Evolutionary conservation across 2,797 vertebrate genomes (phyloP).

Genomic region (Acanthiza pusilla): DNA sequence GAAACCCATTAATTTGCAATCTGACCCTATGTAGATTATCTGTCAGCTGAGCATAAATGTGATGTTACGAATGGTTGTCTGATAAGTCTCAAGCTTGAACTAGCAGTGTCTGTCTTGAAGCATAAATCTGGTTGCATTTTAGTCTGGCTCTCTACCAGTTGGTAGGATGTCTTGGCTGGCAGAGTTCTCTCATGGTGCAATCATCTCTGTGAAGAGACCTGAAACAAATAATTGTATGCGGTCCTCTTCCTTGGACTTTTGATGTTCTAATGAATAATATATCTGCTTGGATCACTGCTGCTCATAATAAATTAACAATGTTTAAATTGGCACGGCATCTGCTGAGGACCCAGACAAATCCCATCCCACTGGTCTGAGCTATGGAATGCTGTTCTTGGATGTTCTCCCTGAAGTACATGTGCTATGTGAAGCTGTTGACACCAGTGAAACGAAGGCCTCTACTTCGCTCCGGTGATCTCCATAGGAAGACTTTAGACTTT

Average conservation of each 20-base stretch:
- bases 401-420: not conserved
- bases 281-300: conserved; percentile 22
- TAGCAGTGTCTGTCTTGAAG: not conserved
- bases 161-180: not conserved
- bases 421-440: not conserved
- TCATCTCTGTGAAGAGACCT: not conserved
- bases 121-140: not conserved
- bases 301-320: conserved; percentile 54
- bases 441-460: not conserved
- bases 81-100: not conserved
- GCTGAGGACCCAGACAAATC: conserved; percentile 33
- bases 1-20: not conserved
- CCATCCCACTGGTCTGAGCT: not conserved
- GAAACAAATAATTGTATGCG: not conserved
- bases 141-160: not conserved
- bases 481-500: not conserved
- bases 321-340: not conserved
- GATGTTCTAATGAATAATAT: conserved; percentile 36
- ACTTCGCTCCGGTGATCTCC: not conserved
- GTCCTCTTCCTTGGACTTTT: not conserved
- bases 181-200: not conserved
- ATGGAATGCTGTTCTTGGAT: conserved; percentile 22
- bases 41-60: not conserved
- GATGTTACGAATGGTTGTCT: not conserved
- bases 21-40: not conserved